phyloP scores from a whole-genome alignment of 2,113 vertebrate genomes.

The Myiozetetes cayanensis region DNA sequence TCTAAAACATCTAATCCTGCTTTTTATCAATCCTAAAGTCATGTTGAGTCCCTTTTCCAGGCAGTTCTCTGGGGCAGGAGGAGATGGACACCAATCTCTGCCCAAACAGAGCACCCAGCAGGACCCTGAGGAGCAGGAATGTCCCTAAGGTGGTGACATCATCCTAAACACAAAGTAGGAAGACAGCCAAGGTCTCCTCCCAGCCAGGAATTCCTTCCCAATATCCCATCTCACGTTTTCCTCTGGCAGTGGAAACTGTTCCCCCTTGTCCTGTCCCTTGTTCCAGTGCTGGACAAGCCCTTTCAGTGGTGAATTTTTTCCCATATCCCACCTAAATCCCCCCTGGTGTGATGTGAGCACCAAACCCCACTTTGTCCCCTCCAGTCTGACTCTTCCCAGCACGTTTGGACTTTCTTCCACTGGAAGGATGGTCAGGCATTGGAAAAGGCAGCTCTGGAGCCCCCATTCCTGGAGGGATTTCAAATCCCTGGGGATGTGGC shows the following conservation, averaged over 20 bases:
- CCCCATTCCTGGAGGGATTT: background rate
- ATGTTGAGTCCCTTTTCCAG: too few species aligned
- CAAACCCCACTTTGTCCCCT: too few species aligned
- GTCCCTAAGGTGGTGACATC: too few species aligned
- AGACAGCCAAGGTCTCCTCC: too few species aligned
- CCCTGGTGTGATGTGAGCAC: background rate
- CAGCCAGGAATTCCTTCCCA: background rate
- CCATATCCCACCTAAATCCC: background rate
- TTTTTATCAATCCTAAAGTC: too few species aligned
- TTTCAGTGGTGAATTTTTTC: background rate
- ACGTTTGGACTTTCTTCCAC: too few species aligned
- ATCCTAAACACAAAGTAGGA: too few species aligned
- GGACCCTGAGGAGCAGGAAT: too few species aligned
- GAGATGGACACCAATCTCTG: too few species aligned
- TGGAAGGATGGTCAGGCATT: fast-evolving
- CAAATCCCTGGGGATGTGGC: background rate
- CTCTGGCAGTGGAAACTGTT: background rate
- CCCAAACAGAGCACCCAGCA: too few species aligned
- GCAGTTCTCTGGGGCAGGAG: too few species aligned
- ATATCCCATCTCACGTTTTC: background rate
- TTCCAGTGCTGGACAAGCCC: background rate
- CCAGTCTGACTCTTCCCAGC: fast-evolving
- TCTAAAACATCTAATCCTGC: too few species aligned
- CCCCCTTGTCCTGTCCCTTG: background rate
- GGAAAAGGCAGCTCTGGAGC: background rate